Evolutionary conservation across 2,797 vertebrate species (phyloP).

Genomic region (Crocodylus rhombifer): DNA sequence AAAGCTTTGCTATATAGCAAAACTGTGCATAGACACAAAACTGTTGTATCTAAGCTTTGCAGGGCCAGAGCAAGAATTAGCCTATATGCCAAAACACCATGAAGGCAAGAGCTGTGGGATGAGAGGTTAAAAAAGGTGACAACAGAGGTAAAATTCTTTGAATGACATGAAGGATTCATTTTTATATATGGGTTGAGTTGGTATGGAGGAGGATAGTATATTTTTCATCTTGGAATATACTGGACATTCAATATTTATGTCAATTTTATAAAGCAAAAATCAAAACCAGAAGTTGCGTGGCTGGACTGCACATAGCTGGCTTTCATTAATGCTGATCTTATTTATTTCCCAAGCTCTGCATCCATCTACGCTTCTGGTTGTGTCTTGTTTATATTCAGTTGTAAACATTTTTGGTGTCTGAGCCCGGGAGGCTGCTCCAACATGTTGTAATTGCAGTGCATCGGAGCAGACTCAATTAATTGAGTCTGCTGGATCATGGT

Average conservation of each 20-base stretch:
- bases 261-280: neutral
- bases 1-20: constrained; percentile 1
- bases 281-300: neutral
- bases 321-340: neutral
- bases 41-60: neutral
- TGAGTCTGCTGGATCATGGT: too few species aligned
- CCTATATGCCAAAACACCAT: constrained; percentile 21
- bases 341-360: neutral
- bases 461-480: too few species aligned
- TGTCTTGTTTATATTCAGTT: neutral
- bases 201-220: neutral
- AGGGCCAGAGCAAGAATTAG: constrained; percentile 29
- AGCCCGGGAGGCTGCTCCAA: neutral
- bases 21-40: neutral
- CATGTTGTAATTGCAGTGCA: too few species aligned
- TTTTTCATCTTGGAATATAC: neutral
- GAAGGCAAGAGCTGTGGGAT: neutral
- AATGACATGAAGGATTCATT: neutral
- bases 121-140: constrained; percentile 30
- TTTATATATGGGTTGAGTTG: neutral
- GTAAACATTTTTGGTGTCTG: neutral
- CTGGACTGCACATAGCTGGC: neutral
- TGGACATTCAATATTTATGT: neutral
- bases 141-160: constrained; percentile 13
- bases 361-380: rapidly evolving